These are phyloP conservation scores for Apocrypta bakeri DNA, from an alignment of 1,140 invertebrate genomes.

Conservation along the genomic window DNA sequence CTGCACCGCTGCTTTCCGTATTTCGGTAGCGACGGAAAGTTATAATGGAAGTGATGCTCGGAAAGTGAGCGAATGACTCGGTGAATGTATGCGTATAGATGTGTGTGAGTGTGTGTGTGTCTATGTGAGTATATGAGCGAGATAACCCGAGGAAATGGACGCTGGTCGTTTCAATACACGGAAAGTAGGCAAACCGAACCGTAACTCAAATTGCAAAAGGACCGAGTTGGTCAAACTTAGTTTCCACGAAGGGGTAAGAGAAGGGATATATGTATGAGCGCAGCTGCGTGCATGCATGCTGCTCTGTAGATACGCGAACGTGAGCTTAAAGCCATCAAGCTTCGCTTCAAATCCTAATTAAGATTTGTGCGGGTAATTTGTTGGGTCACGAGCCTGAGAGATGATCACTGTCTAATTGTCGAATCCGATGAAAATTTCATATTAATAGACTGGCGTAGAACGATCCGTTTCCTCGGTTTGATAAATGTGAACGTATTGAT, in stretches of 20 bases:
- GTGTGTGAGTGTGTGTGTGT: background rate
- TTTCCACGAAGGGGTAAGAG: background rate
- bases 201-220: slow-evolving; percentile 40
- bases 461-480: background rate
- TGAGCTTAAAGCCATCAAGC: too few relatives aligned
- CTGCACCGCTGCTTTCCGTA: slow-evolving; percentile 4
- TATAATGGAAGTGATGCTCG: slow-evolving; percentile 56
- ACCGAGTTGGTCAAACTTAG: slow-evolving; percentile 17
- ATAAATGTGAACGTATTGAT: too few relatives aligned
- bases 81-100: background rate
- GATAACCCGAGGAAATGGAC: slow-evolving; percentile 38
- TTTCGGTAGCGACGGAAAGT: slow-evolving; percentile 49
- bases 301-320: background rate
- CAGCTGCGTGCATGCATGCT: too few relatives aligned
- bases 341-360: slow-evolving; percentile 18
- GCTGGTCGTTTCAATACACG: slow-evolving; percentile 36
- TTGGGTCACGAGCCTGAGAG: background rate
- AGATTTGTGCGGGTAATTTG: slow-evolving; percentile 12
- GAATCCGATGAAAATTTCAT: background rate
- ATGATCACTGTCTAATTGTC: background rate
- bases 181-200: slow-evolving; percentile 32
- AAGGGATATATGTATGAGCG: background rate
- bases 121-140: background rate
- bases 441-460: background rate
- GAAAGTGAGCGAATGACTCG: background rate